Percentiles rank a stretch among this genome's conserved stretches.
Evolutionary conservation across 2,797 vertebrate species (phyloP).

Genomic region (Microctenopoma stevenorrisi): DNA sequence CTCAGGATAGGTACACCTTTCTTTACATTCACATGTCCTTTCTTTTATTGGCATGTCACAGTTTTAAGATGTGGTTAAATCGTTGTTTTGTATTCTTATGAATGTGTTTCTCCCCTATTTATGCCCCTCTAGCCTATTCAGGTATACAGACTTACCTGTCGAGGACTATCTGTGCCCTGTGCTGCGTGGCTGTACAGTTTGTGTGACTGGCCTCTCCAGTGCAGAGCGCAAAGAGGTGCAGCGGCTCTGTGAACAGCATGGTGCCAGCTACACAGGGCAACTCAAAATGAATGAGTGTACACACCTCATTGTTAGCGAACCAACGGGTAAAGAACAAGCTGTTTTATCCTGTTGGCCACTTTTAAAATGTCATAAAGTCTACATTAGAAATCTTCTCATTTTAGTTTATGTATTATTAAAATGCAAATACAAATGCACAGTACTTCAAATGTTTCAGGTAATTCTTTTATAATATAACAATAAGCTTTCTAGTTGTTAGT

Average conservation of each 20-base stretch:
- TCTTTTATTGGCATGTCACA: neutral
- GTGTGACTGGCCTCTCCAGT: conserved; percentile 92
- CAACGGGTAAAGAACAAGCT: conserved; percentile 85
- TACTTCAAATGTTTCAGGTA: neutral
- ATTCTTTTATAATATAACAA: neutral
- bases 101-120: neutral
- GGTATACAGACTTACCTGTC: conserved; percentile 86
- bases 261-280: conserved; percentile 93
- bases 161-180: conserved; percentile 90
- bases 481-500: neutral
- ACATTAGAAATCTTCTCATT: neutral
- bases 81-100: neutral
- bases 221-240: conserved; percentile 92
- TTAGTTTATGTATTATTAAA: neutral
- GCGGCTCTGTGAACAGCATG: conserved; percentile 88
- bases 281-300: conserved; percentile 98
- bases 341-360: neutral
- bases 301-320: conserved; percentile 95
- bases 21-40: neutral
- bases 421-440: neutral
- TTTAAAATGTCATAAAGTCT: neutral
- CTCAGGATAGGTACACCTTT: conserved; percentile 87
- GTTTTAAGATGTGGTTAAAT: neutral
- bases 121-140: conserved; percentile 82
- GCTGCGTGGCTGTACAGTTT: conserved; percentile 92